These are phyloP conservation scores for Cettia cetti DNA, from an alignment of 2,113 vertebrate genomes.

Conservation along the genomic window DNA sequence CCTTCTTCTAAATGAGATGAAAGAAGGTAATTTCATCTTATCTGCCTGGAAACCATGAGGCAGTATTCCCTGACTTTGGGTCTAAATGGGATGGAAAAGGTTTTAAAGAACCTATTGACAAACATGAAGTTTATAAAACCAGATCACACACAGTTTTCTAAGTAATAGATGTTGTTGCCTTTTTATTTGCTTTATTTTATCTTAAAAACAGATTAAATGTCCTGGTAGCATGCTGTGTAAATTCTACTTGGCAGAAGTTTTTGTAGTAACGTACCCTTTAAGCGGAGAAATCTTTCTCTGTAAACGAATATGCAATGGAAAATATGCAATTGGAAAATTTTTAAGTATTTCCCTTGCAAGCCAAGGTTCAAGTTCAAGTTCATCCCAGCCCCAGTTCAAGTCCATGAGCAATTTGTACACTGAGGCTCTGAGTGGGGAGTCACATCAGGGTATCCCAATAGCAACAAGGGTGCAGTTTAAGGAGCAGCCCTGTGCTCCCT, in stretches of 20 bases:
- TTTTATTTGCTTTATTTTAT: not conserved
- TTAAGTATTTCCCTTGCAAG: fast-evolving
- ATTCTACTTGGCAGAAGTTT: not conserved
- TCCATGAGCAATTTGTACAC: not conserved
- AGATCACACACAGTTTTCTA: not conserved
- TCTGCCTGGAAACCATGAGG: not conserved
- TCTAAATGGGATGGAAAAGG: not conserved
- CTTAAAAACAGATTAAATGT: not conserved
- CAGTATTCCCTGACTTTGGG: not conserved
- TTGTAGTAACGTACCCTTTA: not conserved
- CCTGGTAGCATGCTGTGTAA: not conserved
- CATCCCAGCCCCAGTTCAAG: not conserved
- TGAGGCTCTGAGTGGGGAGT: not conserved
- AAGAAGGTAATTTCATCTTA: not conserved
- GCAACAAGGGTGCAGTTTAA: not conserved
- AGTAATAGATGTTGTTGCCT: not conserved
- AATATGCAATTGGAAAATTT: not conserved
- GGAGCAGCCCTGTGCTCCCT: not conserved
- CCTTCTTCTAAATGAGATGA: not conserved
- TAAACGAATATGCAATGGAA: not conserved
- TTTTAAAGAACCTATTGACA: not conserved
- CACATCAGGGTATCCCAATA: not conserved
- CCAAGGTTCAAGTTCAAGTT: not conserved
- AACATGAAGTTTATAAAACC: not conserved
- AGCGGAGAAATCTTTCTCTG: not conserved